Base-by-base conservation (phyloP, 2,113 vertebrate species). In the Sinocyclocheilus maitianheensis region DNA sequence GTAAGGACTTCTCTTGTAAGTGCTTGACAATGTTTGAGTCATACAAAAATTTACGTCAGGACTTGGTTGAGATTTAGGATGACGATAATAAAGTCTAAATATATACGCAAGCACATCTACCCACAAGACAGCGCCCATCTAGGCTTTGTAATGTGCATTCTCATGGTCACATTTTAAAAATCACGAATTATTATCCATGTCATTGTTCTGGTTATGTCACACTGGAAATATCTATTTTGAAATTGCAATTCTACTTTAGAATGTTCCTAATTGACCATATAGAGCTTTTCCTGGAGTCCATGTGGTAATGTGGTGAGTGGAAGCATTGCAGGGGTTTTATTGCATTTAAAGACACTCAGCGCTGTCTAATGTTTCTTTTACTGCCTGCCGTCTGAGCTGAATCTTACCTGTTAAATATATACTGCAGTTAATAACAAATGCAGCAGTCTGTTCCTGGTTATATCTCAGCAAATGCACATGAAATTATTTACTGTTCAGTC, bases 401-500 rank as follows among this genome's bases (percentile, higher is more conserved):
- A 91, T 91, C 92, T 89, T 77, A 69, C 34, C 67, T 84, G 89
- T 92, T 90, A 90, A 88, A 88, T 93, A 84, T 87, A 86, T 84
- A 88, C 78, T 78, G 84, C 86, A 83, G 60, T 48, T 85, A 86
- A 89, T 89, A 84, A 88, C 67, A 88, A 89, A 91, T 92, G 86
- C 86, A 89, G 88, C 88, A 85, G 85, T 84, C 82, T 87, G 76
- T 87, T 87, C 88, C 62, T 18, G 86, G 88, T 26, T 83, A 91
- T 93, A 91, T 92, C 89, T 93, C 88, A 84, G 83, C 82, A 85
- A 91, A 88, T 87, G 92, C 90, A 92, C 90, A 89, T 77, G 63
- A 37, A 18, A 75, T 85, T 87, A 65, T 89, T 85, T 90, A 78
- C 87, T 90, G 89, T 90, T 90, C 87, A 88, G 88, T 81, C 77